phyloP scores from a whole-genome alignment of 2,113 vertebrate species.

The Eptatretus burgeri region DNA sequence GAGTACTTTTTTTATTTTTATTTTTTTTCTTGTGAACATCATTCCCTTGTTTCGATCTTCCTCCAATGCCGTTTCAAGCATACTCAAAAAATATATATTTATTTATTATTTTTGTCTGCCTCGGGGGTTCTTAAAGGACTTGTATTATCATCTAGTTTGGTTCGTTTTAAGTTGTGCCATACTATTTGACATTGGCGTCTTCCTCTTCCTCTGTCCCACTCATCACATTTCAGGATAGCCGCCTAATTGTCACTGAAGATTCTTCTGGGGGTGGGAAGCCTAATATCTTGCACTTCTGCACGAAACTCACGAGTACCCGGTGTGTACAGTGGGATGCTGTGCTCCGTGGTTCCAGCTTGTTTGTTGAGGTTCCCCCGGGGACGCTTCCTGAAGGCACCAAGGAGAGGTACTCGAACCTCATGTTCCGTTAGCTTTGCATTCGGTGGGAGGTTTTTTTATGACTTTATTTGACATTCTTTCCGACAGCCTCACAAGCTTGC shows the following conservation, averaged over 20 bases:
- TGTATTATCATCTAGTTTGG: background rate
- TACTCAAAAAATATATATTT: too few species aligned
- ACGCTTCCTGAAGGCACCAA: conserved; percentile 83
- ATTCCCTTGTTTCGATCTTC: background rate
- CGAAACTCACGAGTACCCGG: conserved; percentile 40
- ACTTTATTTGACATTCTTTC: conserved; percentile 8
- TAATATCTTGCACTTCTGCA: conserved; percentile 53
- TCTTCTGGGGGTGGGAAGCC: conserved; percentile 40
- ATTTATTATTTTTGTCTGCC: background rate
- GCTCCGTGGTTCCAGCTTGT: conserved; percentile 45
- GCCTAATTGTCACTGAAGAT: conserved; percentile 82
- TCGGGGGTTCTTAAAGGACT: background rate
- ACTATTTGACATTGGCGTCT: background rate
- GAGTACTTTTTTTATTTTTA: too few species aligned
- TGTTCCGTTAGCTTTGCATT: background rate
- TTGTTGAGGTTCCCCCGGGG: conserved; percentile 59
- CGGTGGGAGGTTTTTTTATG: background rate
- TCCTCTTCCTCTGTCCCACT: too few species aligned
- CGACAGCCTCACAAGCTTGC: conserved; percentile 49
- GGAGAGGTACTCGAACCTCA: conserved; percentile 32
- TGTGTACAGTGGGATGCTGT: conserved; percentile 51
- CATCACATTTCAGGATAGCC: conserved; percentile 33
- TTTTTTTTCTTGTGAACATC: background rate
- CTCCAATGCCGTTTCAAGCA: background rate
- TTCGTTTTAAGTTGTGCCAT: background rate